Evolutionary conservation across 2,113 vertebrate genomes (phyloP).

Genomic region (Ophiodon elongatus): DNA sequence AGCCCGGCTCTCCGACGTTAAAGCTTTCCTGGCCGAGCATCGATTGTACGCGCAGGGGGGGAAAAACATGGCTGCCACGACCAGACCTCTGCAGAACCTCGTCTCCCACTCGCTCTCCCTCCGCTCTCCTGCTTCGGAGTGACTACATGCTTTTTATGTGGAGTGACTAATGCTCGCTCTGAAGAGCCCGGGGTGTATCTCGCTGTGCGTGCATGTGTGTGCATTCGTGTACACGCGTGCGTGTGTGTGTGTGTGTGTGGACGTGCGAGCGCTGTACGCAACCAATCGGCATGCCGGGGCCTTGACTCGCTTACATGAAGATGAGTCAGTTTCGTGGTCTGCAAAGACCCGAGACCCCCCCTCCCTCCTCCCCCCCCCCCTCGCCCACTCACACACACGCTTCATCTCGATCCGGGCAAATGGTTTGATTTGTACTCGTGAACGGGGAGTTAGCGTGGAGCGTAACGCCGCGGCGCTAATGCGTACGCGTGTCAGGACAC

Average conservation of each 20-base stretch:
- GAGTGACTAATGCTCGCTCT: conserved; percentile 80
- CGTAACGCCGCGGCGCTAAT: conserved; percentile 21
- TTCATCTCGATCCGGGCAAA: conserved; percentile 59
- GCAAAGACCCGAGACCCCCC: conserved; percentile 56
- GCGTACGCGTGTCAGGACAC: conserved; percentile 18
- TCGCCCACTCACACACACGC: not conserved
- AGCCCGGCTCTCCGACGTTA: conserved; percentile 17
- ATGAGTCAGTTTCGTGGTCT: conserved; percentile 77
- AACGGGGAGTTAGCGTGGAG: conserved; percentile 26
- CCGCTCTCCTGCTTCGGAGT: conserved; percentile 71
- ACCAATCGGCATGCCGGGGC: conserved; percentile 59
- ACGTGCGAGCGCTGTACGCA: conserved; percentile 26
- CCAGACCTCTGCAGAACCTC: conserved; percentile 70
- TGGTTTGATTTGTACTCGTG: conserved; percentile 61
- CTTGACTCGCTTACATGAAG: conserved; percentile 61
- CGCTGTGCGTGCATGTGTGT: conserved; percentile 43
- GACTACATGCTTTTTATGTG: conserved; percentile 79
- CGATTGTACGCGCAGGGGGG: conserved; percentile 41
- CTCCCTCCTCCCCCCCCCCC: not conserved
- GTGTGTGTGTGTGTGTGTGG: conserved; percentile 1
- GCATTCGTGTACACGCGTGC: no score
- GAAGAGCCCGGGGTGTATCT: conserved; percentile 74
- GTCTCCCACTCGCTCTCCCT: conserved; percentile 68
- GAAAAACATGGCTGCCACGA: conserved; percentile 72
- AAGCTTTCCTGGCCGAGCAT: conserved; percentile 29